Evolutionary conservation across 2,888 invertebrate genomes (phyloP), one percentile per base, ranked within the genome.

Genomic region (Pinctada fucata): DNA sequence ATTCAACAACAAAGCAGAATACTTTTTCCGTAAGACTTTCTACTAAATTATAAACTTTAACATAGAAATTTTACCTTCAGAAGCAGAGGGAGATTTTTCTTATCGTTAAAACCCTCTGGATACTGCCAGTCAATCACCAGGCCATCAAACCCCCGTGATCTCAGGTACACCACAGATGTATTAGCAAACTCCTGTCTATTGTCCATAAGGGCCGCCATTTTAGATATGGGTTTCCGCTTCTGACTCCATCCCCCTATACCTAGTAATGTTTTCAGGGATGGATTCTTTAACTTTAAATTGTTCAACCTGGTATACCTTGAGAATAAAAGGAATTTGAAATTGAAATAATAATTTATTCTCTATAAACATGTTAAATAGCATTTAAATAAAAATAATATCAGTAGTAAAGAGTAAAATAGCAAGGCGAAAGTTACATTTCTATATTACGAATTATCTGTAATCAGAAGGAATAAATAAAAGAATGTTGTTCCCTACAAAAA

Each of bases 121-220:
- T 89, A 89, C 72, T 89, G 88, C 87, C 87, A 89, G 76, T 89
- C 88, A 72, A 89, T 82, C 67, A 86, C 88, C 3, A 87, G 79
- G 5, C 88, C 88, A 76, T 88, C 88, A 75, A 88, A 88, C 31
- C 79, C 79, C 10, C 85, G 69, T 8, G 78, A 68, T n/a, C 88
- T 71, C 3, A 88, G 79, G 69, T 79, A 88, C 6, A 78, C 75
- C n/a, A 88, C 78, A 4, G 86, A 82, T 6, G 84, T 80, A n/a
- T 77, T 79, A 13, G 85, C 79, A 68, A 88, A 88, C 58, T 83
- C 83, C 8, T 72, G 58, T 58, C 88, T 68, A 13, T 79, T 85
- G 2, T 75, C 75, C 31, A 58, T 65, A 3, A 83, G 84, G 6
- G 79, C 67, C 4, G 86, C 82, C 87, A 89, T 86, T 49, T 84